phyloP scores from a whole-genome alignment of 2,113 vertebrate genomes.

The Gadus macrocephalus region DNA sequence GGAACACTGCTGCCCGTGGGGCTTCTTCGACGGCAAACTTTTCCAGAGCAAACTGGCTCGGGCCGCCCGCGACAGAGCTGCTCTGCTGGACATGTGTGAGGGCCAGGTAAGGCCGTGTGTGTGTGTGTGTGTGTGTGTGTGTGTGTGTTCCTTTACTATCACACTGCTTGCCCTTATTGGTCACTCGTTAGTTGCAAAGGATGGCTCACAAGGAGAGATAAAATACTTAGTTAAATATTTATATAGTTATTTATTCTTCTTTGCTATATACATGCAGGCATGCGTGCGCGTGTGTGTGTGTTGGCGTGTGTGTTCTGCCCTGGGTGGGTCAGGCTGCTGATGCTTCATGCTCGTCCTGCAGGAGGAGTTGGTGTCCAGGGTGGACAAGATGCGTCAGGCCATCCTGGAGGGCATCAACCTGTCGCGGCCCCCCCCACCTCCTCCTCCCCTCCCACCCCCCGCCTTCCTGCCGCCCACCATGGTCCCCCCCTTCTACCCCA shows the following conservation, averaged over 20 bases:
- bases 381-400: slow-evolving; percentile 91
- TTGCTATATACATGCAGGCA: too few relatives aligned
- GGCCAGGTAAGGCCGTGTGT: slow-evolving; percentile 75
- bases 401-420: slow-evolving; percentile 88
- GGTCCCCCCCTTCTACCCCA: slow-evolving; percentile 81
- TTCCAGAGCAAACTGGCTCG: slow-evolving; percentile 90
- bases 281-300: background rate
- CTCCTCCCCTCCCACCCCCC: slow-evolving; percentile 82
- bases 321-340: too few relatives aligned
- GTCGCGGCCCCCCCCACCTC: slow-evolving; percentile 77
- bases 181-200: too few relatives aligned
- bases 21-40: slow-evolving; percentile 92
- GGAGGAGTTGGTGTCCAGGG: slow-evolving; percentile 82
- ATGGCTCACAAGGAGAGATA: too few relatives aligned
- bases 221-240: too few relatives aligned
- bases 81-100: slow-evolving; percentile 88
- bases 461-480: slow-evolving; percentile 81
- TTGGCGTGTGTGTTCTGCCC: too few relatives aligned
- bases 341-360: slow-evolving; percentile 28
- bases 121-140: background rate
- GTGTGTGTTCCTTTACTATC: background rate
- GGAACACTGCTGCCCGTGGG: slow-evolving; percentile 94
- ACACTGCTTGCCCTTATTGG: too few relatives aligned
- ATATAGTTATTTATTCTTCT: too few relatives aligned
- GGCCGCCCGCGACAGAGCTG: slow-evolving; percentile 76